A percentile compares a stretch with the other conserved stretches of the same genome.
These are phyloP conservation scores for Aspidiotus rigidus DNA, from an alignment of 2,888 invertebrate species.

Conservation along the genomic window DNA sequence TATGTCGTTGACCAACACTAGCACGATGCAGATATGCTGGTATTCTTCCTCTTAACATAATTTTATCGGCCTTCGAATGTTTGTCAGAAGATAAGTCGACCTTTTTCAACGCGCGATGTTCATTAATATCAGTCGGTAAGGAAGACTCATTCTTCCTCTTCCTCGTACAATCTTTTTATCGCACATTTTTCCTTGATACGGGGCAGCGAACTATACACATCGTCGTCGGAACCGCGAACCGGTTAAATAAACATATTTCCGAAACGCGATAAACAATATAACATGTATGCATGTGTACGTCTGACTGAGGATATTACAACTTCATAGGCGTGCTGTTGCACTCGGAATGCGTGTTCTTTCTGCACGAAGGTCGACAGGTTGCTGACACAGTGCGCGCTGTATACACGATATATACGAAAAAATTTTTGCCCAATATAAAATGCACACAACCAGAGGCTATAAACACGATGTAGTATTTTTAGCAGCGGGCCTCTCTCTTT, in stretches of 20 bases:
- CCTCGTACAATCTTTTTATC: neutral
- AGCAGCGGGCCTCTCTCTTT: too few species aligned
- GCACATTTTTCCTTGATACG: neutral
- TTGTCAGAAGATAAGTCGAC: neutral
- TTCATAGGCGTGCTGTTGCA: neutral
- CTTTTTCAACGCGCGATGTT: neutral
- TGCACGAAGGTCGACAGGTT: slow-evolving; percentile 2
- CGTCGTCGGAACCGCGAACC: neutral
- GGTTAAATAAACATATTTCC: slow-evolving; percentile 2
- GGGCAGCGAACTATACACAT: slow-evolving; percentile 2
- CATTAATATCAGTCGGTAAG: neutral
- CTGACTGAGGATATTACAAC: neutral
- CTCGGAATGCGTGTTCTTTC: neutral
- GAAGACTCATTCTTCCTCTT: neutral
- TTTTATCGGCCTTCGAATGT: too few species aligned
- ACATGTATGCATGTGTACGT: neutral
- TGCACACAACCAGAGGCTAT: too few species aligned
- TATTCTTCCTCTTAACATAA: too few species aligned
- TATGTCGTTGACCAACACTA: too few species aligned
- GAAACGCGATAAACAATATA: slow-evolving; percentile 2
- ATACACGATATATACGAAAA: too few species aligned
- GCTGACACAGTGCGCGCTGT: neutral
- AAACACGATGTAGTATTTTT: too few species aligned
- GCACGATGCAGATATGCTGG: too few species aligned
- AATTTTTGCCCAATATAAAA: too few species aligned